Conservation (phyloP, 2,888 invertebrate species). For the Meganola albula region DNA sequence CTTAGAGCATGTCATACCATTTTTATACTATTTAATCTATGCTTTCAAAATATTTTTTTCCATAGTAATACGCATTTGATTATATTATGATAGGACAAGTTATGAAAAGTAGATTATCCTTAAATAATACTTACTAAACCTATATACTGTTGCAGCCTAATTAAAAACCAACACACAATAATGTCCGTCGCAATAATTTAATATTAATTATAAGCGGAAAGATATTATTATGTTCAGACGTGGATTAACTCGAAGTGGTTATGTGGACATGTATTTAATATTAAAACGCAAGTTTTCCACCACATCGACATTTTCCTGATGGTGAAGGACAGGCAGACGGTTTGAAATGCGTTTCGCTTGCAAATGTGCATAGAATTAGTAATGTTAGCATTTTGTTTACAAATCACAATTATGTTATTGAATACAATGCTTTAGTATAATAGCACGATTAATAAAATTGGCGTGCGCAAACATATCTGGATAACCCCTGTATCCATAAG, state of each 20-base stretch:
- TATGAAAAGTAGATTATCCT: too few relatives aligned
- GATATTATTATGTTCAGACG: slow-evolving; percentile 28
- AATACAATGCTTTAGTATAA: too few relatives aligned
- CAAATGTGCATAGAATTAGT: slow-evolving; percentile 45
- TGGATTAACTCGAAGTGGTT: slow-evolving; percentile 26
- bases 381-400: slow-evolving; percentile 36
- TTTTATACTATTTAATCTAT: too few relatives aligned
- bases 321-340: slow-evolving; percentile 49
- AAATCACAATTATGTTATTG: slow-evolving; percentile 31
- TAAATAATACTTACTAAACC: too few relatives aligned
- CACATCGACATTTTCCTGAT: slow-evolving; percentile 61
- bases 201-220: slow-evolving; percentile 34
- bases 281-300: slow-evolving; percentile 57
- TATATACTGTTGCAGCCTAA: slow-evolving; percentile 16
- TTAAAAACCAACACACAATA: slow-evolving; percentile 25
- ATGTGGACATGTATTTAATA: slow-evolving; percentile 44
- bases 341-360: slow-evolving; percentile 47
- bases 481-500: too few relatives aligned
- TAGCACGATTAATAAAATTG: too few relatives aligned
- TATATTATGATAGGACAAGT: too few relatives aligned
- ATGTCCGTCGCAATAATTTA: slow-evolving; percentile 28
- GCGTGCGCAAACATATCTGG: too few relatives aligned
- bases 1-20: too few relatives aligned
- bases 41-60: too few relatives aligned
- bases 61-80: too few relatives aligned